A percentile compares a stretch with the other conserved stretches of the same genome.
Conservation (phyloP, 2,888 invertebrate genomes). For the Athalia rosae region DNA sequence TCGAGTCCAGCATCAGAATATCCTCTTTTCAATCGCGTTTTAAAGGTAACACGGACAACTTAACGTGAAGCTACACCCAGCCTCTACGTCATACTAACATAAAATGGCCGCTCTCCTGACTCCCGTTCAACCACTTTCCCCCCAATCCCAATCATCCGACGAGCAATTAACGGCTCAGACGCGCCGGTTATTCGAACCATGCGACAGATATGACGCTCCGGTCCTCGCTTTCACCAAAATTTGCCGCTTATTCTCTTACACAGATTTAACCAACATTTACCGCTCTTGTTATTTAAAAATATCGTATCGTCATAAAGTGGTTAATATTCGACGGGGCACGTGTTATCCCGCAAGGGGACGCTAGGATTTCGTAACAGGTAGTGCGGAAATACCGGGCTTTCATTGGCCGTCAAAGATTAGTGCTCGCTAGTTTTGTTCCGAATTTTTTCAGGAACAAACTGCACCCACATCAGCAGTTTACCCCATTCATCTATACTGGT, state of each 20-base stretch:
- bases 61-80: slow-evolving; percentile 70
- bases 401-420: slow-evolving; percentile 20
- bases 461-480: neutral
- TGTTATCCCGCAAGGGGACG: slow-evolving; percentile 53
- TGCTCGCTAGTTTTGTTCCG: no score
- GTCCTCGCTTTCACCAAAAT: neutral
- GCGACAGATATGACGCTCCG: neutral
- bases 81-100: slow-evolving; percentile 70
- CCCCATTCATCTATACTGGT: no score
- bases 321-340: slow-evolving; percentile 56
- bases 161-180: slow-evolving; percentile 25
- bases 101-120: slow-evolving; percentile 66
- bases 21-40: slow-evolving; percentile 57
- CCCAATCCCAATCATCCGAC: slow-evolving; percentile 10
- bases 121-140: slow-evolving; percentile 48
- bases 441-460: neutral
- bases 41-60: slow-evolving; percentile 60
- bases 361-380: slow-evolving; percentile 62
- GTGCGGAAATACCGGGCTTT: slow-evolving; percentile 59
- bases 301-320: neutral
- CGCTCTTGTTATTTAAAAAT: no score
- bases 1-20: slow-evolving; percentile 60
- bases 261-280: no score
- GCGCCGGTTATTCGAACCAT: neutral
- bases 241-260: neutral